Percentiles rank a stretch among this genome's conserved stretches.
phyloP scores from a whole-genome alignment of 1,140 invertebrate species.

The Protaetia brevitarsis region DNA sequence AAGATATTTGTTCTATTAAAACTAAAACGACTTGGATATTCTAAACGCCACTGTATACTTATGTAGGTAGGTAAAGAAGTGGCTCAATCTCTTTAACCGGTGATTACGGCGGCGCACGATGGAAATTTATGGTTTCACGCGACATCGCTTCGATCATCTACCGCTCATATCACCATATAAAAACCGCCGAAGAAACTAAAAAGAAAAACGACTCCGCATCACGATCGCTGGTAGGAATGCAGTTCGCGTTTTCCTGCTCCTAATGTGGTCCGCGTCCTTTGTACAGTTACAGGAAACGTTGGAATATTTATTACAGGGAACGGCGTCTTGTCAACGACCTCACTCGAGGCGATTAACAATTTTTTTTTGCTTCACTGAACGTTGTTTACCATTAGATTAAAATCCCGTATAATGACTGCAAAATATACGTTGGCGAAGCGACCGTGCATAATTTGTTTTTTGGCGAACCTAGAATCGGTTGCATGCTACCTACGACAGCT shows the following conservation, averaged over 20 bases:
- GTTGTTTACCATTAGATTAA: no score
- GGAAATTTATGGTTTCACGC: not conserved
- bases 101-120: not conserved
- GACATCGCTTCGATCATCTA: not conserved
- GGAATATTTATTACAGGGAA: slow-evolving; percentile 2
- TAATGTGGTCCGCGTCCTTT: slow-evolving; percentile 5
- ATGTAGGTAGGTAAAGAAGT: no score
- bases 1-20: no score
- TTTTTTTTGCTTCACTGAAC: no score
- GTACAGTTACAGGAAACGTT: slow-evolving; percentile 5
- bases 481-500: no score
- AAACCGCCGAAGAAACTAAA: not conserved
- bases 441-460: no score
- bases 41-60: no score
- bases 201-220: not conserved
- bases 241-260: slow-evolving; percentile 14
- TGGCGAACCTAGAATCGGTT: no score
- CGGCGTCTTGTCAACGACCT: slow-evolving; percentile 6
- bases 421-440: no score
- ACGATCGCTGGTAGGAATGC: not conserved
- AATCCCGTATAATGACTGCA: no score
- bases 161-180: not conserved
- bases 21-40: no score
- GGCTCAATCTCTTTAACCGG: not conserved
- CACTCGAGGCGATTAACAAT: not conserved